A percentile compares a stretch with the other conserved stretches of the same genome.
Conservation (phyloP, 2,888 invertebrate genomes). For the Colostygia pectinataria region DNA sequence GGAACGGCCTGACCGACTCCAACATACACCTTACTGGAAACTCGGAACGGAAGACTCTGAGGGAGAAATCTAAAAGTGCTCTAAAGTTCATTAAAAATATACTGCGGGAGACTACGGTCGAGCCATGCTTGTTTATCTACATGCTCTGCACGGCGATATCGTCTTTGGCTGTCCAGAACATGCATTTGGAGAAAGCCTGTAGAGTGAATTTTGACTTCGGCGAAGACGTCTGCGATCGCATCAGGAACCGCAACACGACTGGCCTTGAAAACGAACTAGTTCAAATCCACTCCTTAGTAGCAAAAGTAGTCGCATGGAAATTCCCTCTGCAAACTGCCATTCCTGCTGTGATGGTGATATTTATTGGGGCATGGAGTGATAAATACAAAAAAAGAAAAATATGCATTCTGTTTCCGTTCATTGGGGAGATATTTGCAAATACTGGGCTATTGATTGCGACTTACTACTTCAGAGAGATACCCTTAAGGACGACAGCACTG, state of each 20-base stretch:
- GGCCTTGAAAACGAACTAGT: slow-evolving; percentile 66
- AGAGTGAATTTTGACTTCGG: slow-evolving; percentile 78
- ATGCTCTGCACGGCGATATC: slow-evolving; percentile 86
- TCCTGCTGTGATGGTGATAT: slow-evolving; percentile 81
- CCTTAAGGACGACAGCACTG: slow-evolving; percentile 74
- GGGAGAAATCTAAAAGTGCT: slow-evolving; percentile 58
- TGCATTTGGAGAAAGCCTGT: slow-evolving; percentile 84
- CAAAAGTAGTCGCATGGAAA: slow-evolving; percentile 82
- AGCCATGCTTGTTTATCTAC: slow-evolving; percentile 86
- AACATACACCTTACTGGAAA: slow-evolving; percentile 61
- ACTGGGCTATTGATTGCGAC: slow-evolving; percentile 81
- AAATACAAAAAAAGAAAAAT: slow-evolving; percentile 83
- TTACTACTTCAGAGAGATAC: slow-evolving; percentile 80
- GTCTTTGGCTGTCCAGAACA: slow-evolving; percentile 81
- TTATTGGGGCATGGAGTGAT: slow-evolving; percentile 85
- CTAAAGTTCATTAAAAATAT: slow-evolving; percentile 65
- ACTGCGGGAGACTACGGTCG: slow-evolving; percentile 81
- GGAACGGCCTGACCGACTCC: slow-evolving; percentile 64
- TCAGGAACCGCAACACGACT: slow-evolving; percentile 66
- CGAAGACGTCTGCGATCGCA: slow-evolving; percentile 79
- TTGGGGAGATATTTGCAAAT: slow-evolving; percentile 81
- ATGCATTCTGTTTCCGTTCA: slow-evolving; percentile 81
- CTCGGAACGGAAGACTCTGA: slow-evolving; percentile 51
- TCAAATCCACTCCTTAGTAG: slow-evolving; percentile 76
- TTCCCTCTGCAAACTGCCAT: slow-evolving; percentile 83